A percentile compares a stretch with the other conserved stretches of the same genome.
phyloP scores from a whole-genome alignment of 1,140 invertebrate genomes.

The Zaprionus ornatus region DNA sequence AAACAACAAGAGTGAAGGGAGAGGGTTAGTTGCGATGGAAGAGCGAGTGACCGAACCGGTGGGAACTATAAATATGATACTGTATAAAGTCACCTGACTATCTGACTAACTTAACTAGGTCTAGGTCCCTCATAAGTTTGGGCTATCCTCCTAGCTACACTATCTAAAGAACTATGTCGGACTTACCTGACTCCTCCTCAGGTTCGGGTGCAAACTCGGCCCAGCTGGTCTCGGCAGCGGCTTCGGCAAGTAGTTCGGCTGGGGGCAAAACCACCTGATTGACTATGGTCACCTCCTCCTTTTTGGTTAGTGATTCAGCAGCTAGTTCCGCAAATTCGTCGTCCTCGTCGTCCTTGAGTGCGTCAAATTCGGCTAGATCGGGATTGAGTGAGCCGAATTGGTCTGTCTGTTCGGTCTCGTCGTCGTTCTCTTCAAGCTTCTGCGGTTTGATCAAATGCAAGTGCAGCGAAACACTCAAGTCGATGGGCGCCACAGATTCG shows the following conservation, averaged over 20 bases:
- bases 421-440: constrained; percentile 68
- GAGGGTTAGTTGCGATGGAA: background rate
- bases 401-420: constrained; percentile 23
- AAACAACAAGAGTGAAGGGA: background rate
- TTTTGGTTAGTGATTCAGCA: constrained; percentile 88
- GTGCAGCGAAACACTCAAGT: constrained; percentile 87
- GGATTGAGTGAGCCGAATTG: constrained; percentile 31
- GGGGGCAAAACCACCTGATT: constrained; percentile 59
- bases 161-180: background rate
- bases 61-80: background rate
- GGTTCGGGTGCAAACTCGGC: constrained; percentile 85
- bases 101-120: background rate
- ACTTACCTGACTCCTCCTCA: constrained; percentile 52
- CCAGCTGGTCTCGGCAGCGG: constrained; percentile 85
- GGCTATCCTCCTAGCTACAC: too few species aligned
- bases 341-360: constrained; percentile 85
- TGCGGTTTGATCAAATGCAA: constrained; percentile 85
- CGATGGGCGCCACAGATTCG: constrained; percentile 85
- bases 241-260: constrained; percentile 72
- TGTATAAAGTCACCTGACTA: background rate
- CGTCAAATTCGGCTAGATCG: constrained; percentile 85
- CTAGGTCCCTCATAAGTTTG: background rate
- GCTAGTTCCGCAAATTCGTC: constrained; percentile 91
- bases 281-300: constrained; percentile 83
- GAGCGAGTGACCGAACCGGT: background rate